A percentile compares a stretch with the other conserved stretches of the same genome.
Conservation (phyloP, 1,140 invertebrate species). For the Palaemon carinicauda region DNA sequence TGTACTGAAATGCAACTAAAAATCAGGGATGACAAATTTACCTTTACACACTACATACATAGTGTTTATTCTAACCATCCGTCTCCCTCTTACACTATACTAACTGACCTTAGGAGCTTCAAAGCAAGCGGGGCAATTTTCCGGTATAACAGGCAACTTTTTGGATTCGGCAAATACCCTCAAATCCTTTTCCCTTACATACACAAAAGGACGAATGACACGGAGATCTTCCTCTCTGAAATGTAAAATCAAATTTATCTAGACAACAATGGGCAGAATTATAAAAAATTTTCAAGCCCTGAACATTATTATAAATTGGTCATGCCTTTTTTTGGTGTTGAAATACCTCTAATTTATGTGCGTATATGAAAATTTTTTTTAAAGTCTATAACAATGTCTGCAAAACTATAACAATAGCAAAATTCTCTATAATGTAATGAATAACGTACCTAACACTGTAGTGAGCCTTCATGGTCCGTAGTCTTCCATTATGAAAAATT, state of each 20-base stretch:
- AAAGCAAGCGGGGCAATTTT: slow-evolving; percentile 73
- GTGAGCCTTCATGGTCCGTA: slow-evolving; percentile 84
- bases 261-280: neutral
- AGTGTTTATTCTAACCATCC: neutral
- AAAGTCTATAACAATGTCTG: neutral
- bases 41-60: no score
- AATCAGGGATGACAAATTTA: no score
- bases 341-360: neutral
- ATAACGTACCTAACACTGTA: slow-evolving; percentile 72
- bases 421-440: no score
- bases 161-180: slow-evolving; percentile 75
- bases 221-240: slow-evolving; percentile 80
- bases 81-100: neutral
- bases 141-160: slow-evolving; percentile 73
- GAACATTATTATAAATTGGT: no score
- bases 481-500: slow-evolving; percentile 80
- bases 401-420: no score
- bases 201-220: slow-evolving; percentile 87
- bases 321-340: no score
- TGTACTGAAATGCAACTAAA: no score
- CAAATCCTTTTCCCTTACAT: slow-evolving; percentile 80
- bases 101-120: slow-evolving; percentile 70
- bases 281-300: neutral
- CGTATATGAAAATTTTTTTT: neutral
- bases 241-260: slow-evolving; percentile 41